phyloP scores from a whole-genome alignment of 2,113 vertebrate species.

The Paradoxurus hermaphroditus region DNA sequence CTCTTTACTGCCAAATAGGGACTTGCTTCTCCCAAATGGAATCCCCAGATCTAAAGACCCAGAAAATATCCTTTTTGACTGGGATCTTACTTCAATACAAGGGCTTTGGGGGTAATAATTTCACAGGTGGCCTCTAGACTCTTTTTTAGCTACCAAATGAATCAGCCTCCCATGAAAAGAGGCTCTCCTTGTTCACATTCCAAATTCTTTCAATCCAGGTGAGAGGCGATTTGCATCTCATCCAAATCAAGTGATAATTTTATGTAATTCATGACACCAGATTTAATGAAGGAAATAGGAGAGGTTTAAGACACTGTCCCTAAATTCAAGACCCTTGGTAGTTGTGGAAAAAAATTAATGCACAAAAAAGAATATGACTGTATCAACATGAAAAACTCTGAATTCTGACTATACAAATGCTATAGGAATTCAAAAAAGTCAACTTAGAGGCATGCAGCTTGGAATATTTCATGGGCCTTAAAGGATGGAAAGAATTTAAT shows the following conservation, averaged over 20 bases:
- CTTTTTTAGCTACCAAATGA: neutral
- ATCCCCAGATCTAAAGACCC: neutral
- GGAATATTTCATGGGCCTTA: neutral
- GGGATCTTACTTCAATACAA: neutral
- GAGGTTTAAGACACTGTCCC: neutral
- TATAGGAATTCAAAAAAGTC: neutral
- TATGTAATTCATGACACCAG: conserved; percentile 5
- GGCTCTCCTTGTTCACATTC: neutral
- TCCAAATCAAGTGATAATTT: neutral
- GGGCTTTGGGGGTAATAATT: neutral
- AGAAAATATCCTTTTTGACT: neutral
- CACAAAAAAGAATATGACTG: neutral
- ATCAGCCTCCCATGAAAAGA: neutral
- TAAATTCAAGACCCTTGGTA: neutral
- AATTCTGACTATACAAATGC: neutral
- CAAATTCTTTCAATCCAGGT: neutral
- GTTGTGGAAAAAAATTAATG: neutral
- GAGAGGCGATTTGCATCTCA: neutral
- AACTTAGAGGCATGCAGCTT: neutral
- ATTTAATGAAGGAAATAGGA: neutral
- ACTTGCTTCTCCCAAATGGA: neutral
- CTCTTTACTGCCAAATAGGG: neutral
- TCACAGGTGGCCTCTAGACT: neutral
- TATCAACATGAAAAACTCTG: neutral
- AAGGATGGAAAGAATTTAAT: conserved; percentile 4